phyloP scores from a whole-genome alignment of 1,140 invertebrate species.

The Galleria mellonella region DNA sequence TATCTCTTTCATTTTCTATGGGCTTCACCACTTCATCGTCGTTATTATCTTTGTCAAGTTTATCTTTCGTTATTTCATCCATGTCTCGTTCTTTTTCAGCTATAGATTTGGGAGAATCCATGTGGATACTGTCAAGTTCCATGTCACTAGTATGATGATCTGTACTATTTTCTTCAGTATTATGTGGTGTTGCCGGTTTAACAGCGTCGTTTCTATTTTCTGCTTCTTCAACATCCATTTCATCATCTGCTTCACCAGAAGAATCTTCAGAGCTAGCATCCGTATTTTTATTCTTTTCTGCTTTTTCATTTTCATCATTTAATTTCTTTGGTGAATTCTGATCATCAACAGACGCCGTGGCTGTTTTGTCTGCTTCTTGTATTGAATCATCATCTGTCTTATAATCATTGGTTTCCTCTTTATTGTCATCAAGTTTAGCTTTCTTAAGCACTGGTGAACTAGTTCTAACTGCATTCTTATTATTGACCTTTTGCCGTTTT shows the following conservation, averaged over 20 bases:
- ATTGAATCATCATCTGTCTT: slow-evolving; percentile 45
- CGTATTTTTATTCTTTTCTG: slow-evolving; percentile 74
- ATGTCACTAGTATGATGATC: slow-evolving; percentile 65
- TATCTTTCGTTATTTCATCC: slow-evolving; percentile 41
- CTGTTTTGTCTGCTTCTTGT: slow-evolving; percentile 24
- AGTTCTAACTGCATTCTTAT: slow-evolving; percentile 17
- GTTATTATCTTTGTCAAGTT: slow-evolving; percentile 22
- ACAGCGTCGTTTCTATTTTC: slow-evolving; percentile 47
- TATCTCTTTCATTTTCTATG: slow-evolving; percentile 10
- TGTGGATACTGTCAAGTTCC: slow-evolving; percentile 68
- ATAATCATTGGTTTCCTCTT: slow-evolving; percentile 25
- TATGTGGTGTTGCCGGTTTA: slow-evolving; percentile 48
- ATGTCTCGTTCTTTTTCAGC: slow-evolving; percentile 63
- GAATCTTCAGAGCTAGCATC: slow-evolving; percentile 75
- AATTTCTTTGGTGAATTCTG: slow-evolving; percentile 13
- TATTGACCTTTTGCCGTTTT: slow-evolving; percentile 40
- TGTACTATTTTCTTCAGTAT: slow-evolving; percentile 50
- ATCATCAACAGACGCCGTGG: slow-evolving; percentile 19
- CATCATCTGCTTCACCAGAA: slow-evolving; percentile 77
- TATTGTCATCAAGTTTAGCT: slow-evolving; percentile 32
- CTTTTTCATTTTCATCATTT: slow-evolving; percentile 37
- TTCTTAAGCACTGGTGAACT: slow-evolving; percentile 44
- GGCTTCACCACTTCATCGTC: slow-evolving; percentile 26
- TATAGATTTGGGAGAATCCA: slow-evolving; percentile 63
- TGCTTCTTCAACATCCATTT: slow-evolving; percentile 77